phyloP scores from a whole-genome alignment of 2,113 vertebrate genomes.

The Macrotus californicus region DNA sequence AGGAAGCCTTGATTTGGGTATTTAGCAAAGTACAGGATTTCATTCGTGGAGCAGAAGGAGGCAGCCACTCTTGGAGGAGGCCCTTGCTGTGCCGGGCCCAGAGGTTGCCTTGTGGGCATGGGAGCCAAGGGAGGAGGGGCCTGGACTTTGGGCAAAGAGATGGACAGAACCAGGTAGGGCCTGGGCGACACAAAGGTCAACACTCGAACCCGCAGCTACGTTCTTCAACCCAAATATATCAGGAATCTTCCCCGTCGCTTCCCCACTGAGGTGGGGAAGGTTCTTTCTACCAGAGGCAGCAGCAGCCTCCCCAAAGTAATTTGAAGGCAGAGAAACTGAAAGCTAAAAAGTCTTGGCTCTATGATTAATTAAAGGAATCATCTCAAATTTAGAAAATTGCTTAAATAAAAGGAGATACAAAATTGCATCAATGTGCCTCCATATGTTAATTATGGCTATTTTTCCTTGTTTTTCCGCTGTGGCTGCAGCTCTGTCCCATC shows the following conservation, averaged over 20 bases:
- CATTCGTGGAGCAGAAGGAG: not conserved
- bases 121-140: not conserved
- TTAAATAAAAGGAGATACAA: conserved; percentile 47
- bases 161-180: rapidly evolving
- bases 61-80: not conserved
- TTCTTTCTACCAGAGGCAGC: not conserved
- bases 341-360: not conserved
- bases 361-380: conserved; percentile 61
- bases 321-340: conserved; percentile 21
- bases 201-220: not conserved
- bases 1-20: not conserved
- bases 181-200: too few species aligned
- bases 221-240: not conserved
- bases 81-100: not conserved
- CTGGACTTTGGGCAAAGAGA: too few species aligned
- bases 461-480: conserved; percentile 11
- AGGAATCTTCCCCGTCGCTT: not conserved
- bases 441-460: conserved; percentile 53
- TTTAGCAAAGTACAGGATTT: not conserved
- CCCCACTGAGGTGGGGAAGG: not conserved
- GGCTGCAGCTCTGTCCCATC: conserved; percentile 36
- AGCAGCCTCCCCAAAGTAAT: not conserved
- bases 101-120: not conserved
- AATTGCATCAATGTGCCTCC: conserved; percentile 32
- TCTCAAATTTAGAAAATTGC: conserved; percentile 50